Base-by-base conservation (phyloP, 2,888 invertebrate genomes). In the Eubasilissa splendida region DNA sequence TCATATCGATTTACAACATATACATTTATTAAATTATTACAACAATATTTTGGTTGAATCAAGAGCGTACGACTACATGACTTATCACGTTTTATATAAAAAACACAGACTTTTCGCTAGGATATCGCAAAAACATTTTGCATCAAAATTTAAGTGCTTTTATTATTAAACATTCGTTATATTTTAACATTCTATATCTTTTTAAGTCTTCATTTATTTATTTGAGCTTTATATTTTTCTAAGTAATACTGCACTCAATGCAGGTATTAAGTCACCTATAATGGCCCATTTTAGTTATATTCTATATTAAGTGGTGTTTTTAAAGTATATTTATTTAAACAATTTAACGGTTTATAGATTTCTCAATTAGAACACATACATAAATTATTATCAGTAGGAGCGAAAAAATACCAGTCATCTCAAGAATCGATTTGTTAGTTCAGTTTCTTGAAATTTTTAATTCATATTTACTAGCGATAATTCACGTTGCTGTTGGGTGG, bases 261-360 rank as follows among this genome's bases (percentile, higher is more conserved):
- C 80, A 80, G 87, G 87, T 88, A 68, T 90, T 90, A 90, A 90
- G 89, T 90, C 90, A 90, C 89, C 89, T 90, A 90, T 86, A 87
- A 88, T 90, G 90, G 90, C 90, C 90, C 90, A 88, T 90, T 86
- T 80, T 88, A 77, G 58, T 76, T 79, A 82, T 80, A 70, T 63
- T 54, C 78, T 82, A 80, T 82, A 82, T 76, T 70, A 80, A 80
- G 78, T 77, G 58, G 80, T 78, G 80, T 82, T 80, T 80, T 82
- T 60, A 78, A 78, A 80, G 71, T 73, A 31, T 80, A 80, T 73
- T 65, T 82, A 42, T 76, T 81, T 80, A 77, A 75, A 74, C 60
- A 63, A 75, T 81, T 53, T 74, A 75, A 79, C 79, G 52, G 14
- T 68, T 68, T 50, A 77, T 76, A 68, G 33, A 68, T 14, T 50